A percentile compares a stretch with the other conserved stretches of the same genome.
phyloP scores from a whole-genome alignment of 2,888 invertebrate species.

The Adineta ricciae region DNA sequence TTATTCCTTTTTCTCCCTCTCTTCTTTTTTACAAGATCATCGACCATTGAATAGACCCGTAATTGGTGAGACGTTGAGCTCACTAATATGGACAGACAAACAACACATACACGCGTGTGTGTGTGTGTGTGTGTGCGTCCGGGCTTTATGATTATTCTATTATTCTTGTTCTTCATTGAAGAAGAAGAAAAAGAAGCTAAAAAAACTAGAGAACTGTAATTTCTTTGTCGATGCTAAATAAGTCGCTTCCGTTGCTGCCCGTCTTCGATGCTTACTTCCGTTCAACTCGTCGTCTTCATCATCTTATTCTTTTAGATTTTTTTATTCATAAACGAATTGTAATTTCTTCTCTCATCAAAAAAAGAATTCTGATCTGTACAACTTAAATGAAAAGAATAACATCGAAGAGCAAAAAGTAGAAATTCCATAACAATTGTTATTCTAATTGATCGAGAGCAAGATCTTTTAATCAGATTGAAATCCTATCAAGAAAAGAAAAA shows the following conservation, averaged over 20 bases:
- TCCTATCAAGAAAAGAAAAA: not conserved
- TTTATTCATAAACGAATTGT: not conserved
- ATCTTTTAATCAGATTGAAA: not conserved
- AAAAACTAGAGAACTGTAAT: constrained; percentile 13
- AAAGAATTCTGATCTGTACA: not conserved
- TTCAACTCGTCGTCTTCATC: not conserved
- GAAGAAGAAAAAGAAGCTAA: not conserved
- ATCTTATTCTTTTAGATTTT: not conserved
- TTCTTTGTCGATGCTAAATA: constrained; percentile 13
- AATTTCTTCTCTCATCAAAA: not conserved
- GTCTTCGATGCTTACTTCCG: constrained; percentile 13
- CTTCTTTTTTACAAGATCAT: not conserved
- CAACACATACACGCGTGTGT: not conserved
- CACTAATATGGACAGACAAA: not conserved
- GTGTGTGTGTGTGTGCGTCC: not conserved
- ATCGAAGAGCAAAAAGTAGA: too few species aligned
- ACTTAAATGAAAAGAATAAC: not conserved
- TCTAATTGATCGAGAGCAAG: too few species aligned
- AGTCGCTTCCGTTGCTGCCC: not conserved
- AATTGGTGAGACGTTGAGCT: not conserved
- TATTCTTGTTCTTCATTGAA: constrained; percentile 6
- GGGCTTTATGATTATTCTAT: constrained; percentile 13
- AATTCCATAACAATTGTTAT: too few species aligned
- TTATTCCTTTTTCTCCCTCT: not conserved
- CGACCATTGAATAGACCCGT: constrained; percentile 4